Evolutionary conservation across 2,888 invertebrate genomes (phyloP), one percentile per base, ranked within the genome.

Genomic region (Caenorhabditis sp.): DNA sequence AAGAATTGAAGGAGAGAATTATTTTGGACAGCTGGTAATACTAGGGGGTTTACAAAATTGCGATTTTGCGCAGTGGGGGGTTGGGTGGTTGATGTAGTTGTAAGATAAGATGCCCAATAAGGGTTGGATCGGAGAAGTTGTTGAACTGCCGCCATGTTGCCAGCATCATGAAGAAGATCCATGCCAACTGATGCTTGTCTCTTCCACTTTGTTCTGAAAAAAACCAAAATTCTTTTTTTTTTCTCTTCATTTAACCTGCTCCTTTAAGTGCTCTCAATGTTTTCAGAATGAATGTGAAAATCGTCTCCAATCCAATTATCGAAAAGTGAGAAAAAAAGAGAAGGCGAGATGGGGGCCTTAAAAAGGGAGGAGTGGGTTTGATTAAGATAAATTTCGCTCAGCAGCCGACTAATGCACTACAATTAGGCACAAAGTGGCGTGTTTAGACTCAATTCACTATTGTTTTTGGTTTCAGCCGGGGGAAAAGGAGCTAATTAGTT

Each of bases 101-200:
- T 21, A 5, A 77, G 14, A 60, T 83, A 84, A 53, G 74, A 77
- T 1, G 79, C 61, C 87, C 86, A 87, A 67, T 87, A 87, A n/a
- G 87, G 85, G 63, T 83, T 83, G 43, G 80, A 81, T 12, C 83
- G 68, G 10, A 86, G 65, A 27, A 91, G 87, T 78, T 97, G 91
- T 76, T 97, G 92, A 88, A 99, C 94, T 21, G 97, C 97, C 0
- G 96, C 96, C 90, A 95, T 95, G 90, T 97, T 97, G 8, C 95
- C 95, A 0, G 97, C 95, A 89, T 99, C 99, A 1, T 96, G 95
- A 65, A 99, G 90, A 52, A 99, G 92, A 89, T 99, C 99, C 83
- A 97, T 90, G 0, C 97, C 97, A 1, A 99, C 97, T 0, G 97
- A 95, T 17, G 97, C 96, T 89, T 97, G 97, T 1, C 97, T 92